Conservation (phyloP, 2,113 vertebrate genomes). For the Brachyhypopomus occidentalis region DNA sequence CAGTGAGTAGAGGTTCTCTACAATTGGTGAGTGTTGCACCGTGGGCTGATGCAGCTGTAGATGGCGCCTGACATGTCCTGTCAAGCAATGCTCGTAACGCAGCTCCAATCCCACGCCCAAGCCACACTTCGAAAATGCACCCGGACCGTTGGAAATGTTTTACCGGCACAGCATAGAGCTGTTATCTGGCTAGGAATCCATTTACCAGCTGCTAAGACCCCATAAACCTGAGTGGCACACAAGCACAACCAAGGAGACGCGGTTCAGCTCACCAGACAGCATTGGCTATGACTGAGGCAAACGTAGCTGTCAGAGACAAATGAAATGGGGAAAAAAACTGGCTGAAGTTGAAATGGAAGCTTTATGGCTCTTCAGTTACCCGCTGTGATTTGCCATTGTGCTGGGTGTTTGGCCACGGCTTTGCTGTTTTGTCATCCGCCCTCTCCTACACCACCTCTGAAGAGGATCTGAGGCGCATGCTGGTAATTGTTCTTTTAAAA, state of each 20-base stretch:
- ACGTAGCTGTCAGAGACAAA: not conserved
- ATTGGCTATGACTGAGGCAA: not conserved
- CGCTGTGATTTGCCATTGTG: too few species aligned
- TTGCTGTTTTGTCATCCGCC: conserved; percentile 1
- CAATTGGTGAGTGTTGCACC: too few species aligned
- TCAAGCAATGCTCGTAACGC: too few species aligned
- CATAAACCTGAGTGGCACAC: not conserved
- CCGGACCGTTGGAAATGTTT: not conserved
- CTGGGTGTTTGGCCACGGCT: not conserved
- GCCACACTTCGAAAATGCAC: not conserved
- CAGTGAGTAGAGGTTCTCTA: too few species aligned
- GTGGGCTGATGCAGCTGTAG: too few species aligned
- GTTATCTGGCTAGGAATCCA: not conserved
- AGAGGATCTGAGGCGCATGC: not conserved
- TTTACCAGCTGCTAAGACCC: not conserved
- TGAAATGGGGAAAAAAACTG: not conserved
- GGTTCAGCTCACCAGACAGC: not conserved
- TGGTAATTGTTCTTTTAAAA: conserved; percentile 11
- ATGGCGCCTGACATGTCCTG: too few species aligned
- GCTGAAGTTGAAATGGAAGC: not conserved
- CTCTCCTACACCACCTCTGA: not conserved
- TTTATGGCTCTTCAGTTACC: not conserved
- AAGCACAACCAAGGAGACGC: not conserved
- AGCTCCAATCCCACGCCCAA: too few species aligned
- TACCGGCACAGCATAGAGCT: not conserved